Conservation (phyloP, 2,113 vertebrate genomes). For the Martes martes region DNA sequence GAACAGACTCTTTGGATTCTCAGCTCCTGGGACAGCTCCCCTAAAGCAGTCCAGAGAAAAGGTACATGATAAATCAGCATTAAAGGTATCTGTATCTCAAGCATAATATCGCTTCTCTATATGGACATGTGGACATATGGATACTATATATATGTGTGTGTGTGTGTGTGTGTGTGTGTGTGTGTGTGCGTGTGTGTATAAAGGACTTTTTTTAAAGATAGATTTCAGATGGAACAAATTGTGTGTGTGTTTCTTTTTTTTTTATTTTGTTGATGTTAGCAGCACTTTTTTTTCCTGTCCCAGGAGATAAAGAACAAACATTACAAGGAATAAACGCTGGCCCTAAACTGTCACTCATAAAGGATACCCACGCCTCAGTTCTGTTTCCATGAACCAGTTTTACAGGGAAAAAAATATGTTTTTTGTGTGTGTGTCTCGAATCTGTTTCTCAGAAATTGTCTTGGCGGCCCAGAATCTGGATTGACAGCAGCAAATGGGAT, state of each 20-base stretch:
- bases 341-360: conserved; percentile 22
- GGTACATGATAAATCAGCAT: background rate
- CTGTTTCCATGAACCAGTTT: conserved; percentile 8
- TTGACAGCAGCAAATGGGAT: background rate
- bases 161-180: too few species aligned
- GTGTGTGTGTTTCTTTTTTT: background rate
- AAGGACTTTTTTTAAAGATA: background rate
- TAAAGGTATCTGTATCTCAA: background rate
- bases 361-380: background rate
- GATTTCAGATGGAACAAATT: background rate
- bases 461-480: background rate
- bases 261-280: background rate
- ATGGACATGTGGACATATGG: background rate
- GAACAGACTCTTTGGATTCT: background rate
- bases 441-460: conserved; percentile 20
- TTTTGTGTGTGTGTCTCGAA: background rate
- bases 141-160: background rate
- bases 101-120: background rate
- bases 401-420: background rate
- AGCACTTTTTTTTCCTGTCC: conserved; percentile 12
- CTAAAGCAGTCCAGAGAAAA: background rate
- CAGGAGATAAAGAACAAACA: conserved; percentile 1
- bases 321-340: conserved; percentile 8
- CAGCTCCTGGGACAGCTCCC: background rate
- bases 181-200: background rate